These are phyloP conservation scores for Chloroceryle amazona DNA, from an alignment of 2,797 vertebrate genomes.

Conservation along the genomic window DNA sequence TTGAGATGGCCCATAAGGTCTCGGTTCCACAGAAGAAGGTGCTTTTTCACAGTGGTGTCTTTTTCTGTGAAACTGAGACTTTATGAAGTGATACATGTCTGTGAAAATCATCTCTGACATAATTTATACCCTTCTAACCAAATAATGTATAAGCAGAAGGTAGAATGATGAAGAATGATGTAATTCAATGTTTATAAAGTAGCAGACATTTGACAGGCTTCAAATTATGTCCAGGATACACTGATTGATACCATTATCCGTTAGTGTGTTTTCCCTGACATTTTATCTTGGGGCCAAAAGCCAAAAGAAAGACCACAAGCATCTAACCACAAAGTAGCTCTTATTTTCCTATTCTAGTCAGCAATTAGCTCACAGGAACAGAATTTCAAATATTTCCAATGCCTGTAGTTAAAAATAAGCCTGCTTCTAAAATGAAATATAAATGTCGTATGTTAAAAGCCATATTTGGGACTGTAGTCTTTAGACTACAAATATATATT, in stretches of 20 bases:
- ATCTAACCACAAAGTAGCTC: slow-evolving; percentile 65
- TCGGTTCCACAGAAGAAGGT: slow-evolving; percentile 38
- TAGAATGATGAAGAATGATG: slow-evolving; percentile 3
- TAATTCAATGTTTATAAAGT: slow-evolving; percentile 54
- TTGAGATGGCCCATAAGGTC: slow-evolving; percentile 30
- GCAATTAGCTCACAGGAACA: slow-evolving; percentile 67
- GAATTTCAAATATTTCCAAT: slow-evolving; percentile 72
- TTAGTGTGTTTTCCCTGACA: slow-evolving; percentile 28
- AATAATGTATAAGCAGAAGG: not conserved
- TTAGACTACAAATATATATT: not conserved
- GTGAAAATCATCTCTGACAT: slow-evolving; percentile 59
- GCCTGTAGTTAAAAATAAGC: slow-evolving; percentile 59
- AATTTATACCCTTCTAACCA: slow-evolving; percentile 30
- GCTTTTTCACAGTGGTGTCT: not conserved
- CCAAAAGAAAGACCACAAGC: slow-evolving; percentile 68
- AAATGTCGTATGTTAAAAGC: not conserved
- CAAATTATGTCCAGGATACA: slow-evolving; percentile 29
- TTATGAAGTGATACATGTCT: slow-evolving; percentile 44
- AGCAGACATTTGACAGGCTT: slow-evolving; percentile 40
- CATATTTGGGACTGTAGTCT: not conserved
- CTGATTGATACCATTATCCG: not conserved
- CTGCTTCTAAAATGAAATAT: slow-evolving; percentile 59
- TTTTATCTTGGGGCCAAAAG: slow-evolving; percentile 61
- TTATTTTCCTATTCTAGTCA: slow-evolving; percentile 64
- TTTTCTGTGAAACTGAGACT: slow-evolving; percentile 45